Percentiles rank a stretch among this genome's conserved stretches.
phyloP scores from a whole-genome alignment of 2,888 invertebrate genomes.

The Chrysolina oricalcia region DNA sequence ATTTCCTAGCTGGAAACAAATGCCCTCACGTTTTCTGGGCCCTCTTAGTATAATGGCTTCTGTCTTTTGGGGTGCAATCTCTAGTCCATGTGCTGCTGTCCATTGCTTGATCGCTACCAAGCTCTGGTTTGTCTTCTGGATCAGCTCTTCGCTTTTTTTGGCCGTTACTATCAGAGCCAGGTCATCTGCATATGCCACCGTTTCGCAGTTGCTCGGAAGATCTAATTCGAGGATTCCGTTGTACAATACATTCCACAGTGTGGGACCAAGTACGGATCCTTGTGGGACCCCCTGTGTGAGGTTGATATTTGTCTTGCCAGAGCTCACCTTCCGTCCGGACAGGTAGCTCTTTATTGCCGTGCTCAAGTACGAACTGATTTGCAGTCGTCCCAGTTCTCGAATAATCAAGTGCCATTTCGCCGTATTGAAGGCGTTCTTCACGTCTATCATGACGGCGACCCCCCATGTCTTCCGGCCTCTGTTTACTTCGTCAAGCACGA shows the following conservation, averaged over 20 bases:
- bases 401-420: slow-evolving; percentile 9
- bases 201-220: background rate
- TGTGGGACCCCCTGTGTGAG: background rate
- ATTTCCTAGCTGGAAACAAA: slow-evolving; percentile 19
- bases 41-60: slow-evolving; percentile 31
- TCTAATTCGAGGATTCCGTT: background rate
- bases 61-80: slow-evolving; percentile 31
- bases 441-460: background rate
- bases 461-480: background rate
- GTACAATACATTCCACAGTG: slow-evolving; percentile 1
- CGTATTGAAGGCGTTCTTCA: slow-evolving; percentile 21
- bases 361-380: background rate
- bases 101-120: background rate
- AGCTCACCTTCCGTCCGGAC: background rate
- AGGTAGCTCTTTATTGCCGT: background rate
- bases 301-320: no score
- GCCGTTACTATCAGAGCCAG: background rate
- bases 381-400: background rate
- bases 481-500: background rate
- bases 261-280: background rate
- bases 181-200: background rate
- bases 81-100: background rate
- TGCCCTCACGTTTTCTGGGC: slow-evolving; percentile 20
- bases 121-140: background rate
- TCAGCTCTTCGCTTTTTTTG: background rate